These are phyloP conservation scores for Cheirogaleus major DNA, from an alignment of 2,797 vertebrate genomes.

Conservation along the genomic window DNA sequence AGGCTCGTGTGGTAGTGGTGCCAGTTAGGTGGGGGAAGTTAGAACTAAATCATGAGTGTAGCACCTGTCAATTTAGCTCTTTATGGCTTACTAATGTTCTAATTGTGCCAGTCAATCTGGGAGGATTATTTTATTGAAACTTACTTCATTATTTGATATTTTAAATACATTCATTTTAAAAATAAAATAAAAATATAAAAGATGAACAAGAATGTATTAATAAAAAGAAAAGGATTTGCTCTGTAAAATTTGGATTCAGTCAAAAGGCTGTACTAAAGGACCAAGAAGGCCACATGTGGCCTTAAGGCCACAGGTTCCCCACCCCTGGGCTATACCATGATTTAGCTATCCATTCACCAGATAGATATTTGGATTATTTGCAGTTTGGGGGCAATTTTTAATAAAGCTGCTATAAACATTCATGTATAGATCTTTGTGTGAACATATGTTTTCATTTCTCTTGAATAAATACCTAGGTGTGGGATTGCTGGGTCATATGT, in stretches of 20 bases:
- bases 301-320: neutral
- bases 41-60: neutral
- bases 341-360: neutral
- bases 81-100: neutral
- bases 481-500: neutral
- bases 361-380: neutral
- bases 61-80: neutral
- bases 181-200: neutral
- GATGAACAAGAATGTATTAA: neutral
- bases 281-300: neutral
- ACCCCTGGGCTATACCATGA: neutral
- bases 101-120: neutral
- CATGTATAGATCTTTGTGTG: neutral
- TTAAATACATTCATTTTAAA: neutral
- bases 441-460: neutral
- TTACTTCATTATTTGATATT: neutral
- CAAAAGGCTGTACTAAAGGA: neutral
- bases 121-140: neutral
- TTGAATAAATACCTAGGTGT: neutral
- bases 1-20: neutral
- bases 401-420: conserved; percentile 24
- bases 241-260: neutral
- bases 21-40: neutral
- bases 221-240: neutral
- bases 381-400: neutral